A percentile compares a stretch with the other conserved stretches of the same genome.
Conservation (phyloP, 2,797 vertebrate genomes). For the Danio kyathit region DNA sequence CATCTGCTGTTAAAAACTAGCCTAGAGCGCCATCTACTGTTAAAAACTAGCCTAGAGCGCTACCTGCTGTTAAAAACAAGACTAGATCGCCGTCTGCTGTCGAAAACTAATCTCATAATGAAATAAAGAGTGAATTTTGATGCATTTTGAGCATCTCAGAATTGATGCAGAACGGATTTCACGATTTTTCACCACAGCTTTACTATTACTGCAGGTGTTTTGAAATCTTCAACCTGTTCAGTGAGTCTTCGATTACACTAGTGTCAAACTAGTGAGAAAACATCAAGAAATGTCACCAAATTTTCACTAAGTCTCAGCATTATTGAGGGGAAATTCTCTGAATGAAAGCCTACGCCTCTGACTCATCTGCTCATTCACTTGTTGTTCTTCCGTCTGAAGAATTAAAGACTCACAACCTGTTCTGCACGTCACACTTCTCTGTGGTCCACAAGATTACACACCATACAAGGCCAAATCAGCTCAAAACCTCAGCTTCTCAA, state of each 20-base stretch:
- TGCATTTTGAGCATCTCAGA: too few relatives aligned
- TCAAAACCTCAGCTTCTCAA: not conserved
- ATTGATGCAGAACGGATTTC: too few relatives aligned
- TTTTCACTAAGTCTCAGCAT: not conserved
- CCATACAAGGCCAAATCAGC: not conserved
- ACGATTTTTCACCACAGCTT: too few relatives aligned
- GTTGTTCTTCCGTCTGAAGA: slow-evolving; percentile 15
- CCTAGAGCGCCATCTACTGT: too few relatives aligned
- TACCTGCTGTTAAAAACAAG: too few relatives aligned
- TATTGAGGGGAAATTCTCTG: slow-evolving; percentile 1
- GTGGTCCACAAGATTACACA: slow-evolving; percentile 27
- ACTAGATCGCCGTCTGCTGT: too few relatives aligned
- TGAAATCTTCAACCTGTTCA: too few relatives aligned
- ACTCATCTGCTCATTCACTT: not conserved
- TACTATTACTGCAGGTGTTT: too few relatives aligned
- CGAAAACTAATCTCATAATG: too few relatives aligned
- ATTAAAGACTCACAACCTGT: not conserved
- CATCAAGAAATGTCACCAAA: not conserved
- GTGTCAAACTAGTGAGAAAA: not conserved
- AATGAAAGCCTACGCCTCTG: slow-evolving; percentile 4
- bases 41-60: too few relatives aligned
- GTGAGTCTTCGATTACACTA: not conserved
- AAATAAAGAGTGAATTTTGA: too few relatives aligned
- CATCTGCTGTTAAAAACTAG: too few relatives aligned
- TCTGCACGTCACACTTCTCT: not conserved